These are phyloP conservation scores for Argyra leucocephala DNA, from an alignment of 2,888 invertebrate genomes.

Conservation along the genomic window DNA sequence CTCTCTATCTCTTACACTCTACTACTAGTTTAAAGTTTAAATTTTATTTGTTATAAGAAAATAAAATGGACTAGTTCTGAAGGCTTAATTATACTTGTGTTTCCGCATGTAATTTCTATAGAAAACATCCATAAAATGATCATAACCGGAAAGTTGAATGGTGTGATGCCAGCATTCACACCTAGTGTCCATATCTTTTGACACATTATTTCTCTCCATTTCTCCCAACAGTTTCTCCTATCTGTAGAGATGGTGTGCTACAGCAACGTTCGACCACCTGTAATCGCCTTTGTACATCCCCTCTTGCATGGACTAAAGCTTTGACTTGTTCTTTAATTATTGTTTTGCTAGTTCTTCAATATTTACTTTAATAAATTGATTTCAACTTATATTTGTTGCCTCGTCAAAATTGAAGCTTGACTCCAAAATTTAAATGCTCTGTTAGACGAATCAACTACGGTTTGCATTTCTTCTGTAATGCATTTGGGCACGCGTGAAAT, in stretches of 20 bases:
- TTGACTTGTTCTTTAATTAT: constrained; percentile 98
- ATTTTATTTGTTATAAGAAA: no score
- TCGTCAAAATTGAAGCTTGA: constrained; percentile 77
- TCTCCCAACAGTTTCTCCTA: constrained; percentile 90
- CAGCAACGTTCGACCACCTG: constrained; percentile 97
- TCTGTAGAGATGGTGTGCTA: constrained; percentile 80
- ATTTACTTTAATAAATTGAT: constrained; percentile 74
- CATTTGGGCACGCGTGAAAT: constrained; percentile 80
- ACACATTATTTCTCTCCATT: no score
- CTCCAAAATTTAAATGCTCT: constrained; percentile 76
- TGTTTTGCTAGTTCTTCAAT: constrained; percentile 81
- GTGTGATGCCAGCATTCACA: constrained; percentile 82
- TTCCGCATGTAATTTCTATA: constrained; percentile 78
- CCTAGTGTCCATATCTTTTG: constrained; percentile 98
- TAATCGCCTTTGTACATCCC: constrained; percentile 92
- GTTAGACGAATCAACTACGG: constrained; percentile 78
- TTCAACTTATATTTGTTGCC: constrained; percentile 87
- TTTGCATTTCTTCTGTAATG: constrained; percentile 79
- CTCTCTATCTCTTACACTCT: constrained; percentile 88
- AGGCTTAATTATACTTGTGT: constrained; percentile 89
- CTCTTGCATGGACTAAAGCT: constrained; percentile 92
- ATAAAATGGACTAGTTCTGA: constrained; percentile 97
- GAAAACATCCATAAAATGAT: constrained; percentile 96
- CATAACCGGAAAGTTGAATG: constrained; percentile 99
- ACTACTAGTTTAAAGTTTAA: no score